Conservation (phyloP, 2,113 vertebrate genomes). For the Atractosteus spatula region DNA sequence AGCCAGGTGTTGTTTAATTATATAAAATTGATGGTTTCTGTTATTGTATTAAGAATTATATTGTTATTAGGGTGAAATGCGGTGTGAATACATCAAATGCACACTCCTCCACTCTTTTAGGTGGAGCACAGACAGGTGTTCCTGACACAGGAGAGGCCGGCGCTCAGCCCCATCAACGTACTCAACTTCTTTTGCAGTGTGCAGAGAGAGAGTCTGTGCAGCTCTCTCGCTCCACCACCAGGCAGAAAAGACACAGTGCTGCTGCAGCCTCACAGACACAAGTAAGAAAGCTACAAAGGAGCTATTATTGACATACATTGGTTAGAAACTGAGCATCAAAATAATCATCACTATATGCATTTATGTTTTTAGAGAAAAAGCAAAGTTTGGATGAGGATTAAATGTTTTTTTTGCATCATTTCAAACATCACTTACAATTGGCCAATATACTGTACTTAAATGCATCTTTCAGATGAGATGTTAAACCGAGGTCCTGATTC, state of each 20-base stretch:
- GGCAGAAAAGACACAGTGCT: conserved; percentile 33
- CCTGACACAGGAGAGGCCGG: conserved; percentile 6
- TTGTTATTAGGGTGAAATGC: not conserved
- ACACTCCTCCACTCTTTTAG: conserved; percentile 23
- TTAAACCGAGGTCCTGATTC: too few relatives aligned
- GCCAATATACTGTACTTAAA: too few relatives aligned
- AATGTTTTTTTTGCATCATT: too few relatives aligned
- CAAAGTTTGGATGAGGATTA: too few relatives aligned
- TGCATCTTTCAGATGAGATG: too few relatives aligned
- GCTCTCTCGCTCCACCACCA: conserved; percentile 11
- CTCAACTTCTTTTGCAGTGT: conserved; percentile 54
- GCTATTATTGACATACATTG: too few relatives aligned
- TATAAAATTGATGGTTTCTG: not conserved
- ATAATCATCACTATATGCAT: too few relatives aligned
- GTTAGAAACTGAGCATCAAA: too few relatives aligned
- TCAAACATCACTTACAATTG: too few relatives aligned
- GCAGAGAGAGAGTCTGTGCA: conserved; percentile 21
- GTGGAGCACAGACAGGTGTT: conserved; percentile 18
- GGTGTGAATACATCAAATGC: not conserved
- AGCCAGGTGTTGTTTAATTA: too few relatives aligned
- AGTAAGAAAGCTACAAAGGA: conserved; percentile 26
- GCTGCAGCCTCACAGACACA: conserved; percentile 24
- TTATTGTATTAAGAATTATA: not conserved
- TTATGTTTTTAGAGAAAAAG: too few relatives aligned
- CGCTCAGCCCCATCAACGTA: conserved; percentile 36